A percentile compares a stretch with the other conserved stretches of the same genome.
Evolutionary conservation across 2,797 vertebrate genomes (phyloP).

Genomic region (Sebastes hubbsi): DNA sequence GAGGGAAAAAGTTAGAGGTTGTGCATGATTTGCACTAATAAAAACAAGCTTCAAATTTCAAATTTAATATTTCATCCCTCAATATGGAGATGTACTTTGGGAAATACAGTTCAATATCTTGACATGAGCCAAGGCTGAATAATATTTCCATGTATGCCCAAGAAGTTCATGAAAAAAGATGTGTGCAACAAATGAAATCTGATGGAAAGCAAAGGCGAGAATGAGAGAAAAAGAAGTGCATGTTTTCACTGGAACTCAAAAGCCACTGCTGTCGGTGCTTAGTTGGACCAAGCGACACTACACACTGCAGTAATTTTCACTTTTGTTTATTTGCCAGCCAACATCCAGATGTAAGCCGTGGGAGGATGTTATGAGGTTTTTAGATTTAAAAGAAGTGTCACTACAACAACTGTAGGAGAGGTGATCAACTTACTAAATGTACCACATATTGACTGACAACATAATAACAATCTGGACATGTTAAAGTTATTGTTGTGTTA

Average conservation of each 20-base stretch:
- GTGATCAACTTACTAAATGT: background rate
- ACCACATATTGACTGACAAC: background rate
- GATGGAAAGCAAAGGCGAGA: background rate
- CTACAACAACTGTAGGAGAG: constrained; percentile 1
- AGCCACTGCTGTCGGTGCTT: constrained; percentile 1
- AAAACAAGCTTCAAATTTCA: background rate
- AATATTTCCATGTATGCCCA: background rate
- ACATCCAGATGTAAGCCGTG: constrained; percentile 40
- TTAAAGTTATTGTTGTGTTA: background rate
- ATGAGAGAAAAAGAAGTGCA: constrained; percentile 10
- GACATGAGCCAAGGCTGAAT: background rate
- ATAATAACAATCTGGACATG: background rate
- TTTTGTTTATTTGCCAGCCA: constrained; percentile 46
- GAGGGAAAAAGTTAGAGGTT: background rate
- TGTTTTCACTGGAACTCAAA: constrained; percentile 2
- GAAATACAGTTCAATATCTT: constrained; percentile 1
- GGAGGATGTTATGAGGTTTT: constrained; percentile 33
- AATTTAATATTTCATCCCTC: background rate
- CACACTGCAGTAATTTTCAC: constrained; percentile 20
- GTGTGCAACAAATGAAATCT: background rate
- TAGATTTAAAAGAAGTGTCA: constrained; percentile 18
- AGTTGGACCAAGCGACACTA: background rate
- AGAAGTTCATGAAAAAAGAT: background rate
- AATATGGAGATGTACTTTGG: background rate
- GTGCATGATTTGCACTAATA: background rate